Base-by-base conservation (phyloP, 2,888 invertebrate species). In the Oxytorus armatus region DNA sequence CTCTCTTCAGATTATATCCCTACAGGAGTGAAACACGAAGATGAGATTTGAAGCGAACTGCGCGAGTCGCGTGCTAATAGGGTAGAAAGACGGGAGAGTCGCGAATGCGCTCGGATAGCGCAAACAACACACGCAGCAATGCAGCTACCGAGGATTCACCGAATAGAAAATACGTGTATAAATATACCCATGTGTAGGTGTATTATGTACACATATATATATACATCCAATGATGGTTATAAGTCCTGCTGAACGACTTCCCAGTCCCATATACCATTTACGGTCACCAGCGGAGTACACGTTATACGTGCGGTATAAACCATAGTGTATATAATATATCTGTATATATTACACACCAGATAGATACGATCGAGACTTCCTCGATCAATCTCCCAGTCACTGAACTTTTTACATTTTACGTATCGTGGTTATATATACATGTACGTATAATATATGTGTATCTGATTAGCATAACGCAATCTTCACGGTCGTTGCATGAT, bases 391-490 rank as follows among this genome's bases (percentile, higher is more conserved):
- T 77, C 61, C 51, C 61, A 63, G 76, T 68, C 77, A 55, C 65
- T 36, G 49, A 70, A 65, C 59, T 69, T 79, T 74, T 74, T 65
- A 44, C 53, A 44, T 33, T 44, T 53, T 29, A 33, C 69, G 11
- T 65, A 63, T 69, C 63, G 57, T 23, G 10, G 29, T 33, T 59
- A 23, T 33, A 29, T 18, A 33, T 21, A 33, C 16, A 53, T 33
- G 16, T n/a, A 36, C 18, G 42, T 29, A 59, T 51, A 57, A 11
- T 3, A 33, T 47, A 14, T 14, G 10, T 11, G 21, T 5, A 63
- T 14, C 63, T 53, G 73, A 77, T 77, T 80, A 80, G 76, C 80
- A 77, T 80, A 77, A 77, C 80, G 77, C 80, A 73, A 80, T 80
- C 73, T 68, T 51, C 47, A 23, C 53, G 57, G 66, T 59, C 36